These are phyloP conservation scores for Sparus aurata DNA, from an alignment of 2,797 vertebrate genomes.

Conservation along the genomic window DNA sequence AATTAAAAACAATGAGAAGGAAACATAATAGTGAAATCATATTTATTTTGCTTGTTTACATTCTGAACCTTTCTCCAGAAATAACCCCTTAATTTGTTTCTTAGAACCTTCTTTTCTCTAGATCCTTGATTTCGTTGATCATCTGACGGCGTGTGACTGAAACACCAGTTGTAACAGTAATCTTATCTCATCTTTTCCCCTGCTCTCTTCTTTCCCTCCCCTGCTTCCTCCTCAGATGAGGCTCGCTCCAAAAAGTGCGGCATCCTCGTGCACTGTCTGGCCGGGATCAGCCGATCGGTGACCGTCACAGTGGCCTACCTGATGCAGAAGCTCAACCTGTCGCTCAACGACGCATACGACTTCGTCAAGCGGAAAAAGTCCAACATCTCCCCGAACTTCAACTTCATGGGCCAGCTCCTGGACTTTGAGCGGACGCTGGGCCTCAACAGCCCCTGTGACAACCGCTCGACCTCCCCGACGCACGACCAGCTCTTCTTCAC, in stretches of 20 bases:
- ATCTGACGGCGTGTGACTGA: neutral
- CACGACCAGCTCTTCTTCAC: slow-evolving; percentile 96
- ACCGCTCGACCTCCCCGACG: slow-evolving; percentile 84
- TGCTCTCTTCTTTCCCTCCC: neutral
- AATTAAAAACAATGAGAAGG: neutral
- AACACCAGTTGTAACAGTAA: neutral
- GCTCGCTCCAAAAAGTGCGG: slow-evolving; percentile 97
- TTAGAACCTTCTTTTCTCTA: neutral
- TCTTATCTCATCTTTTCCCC: neutral
- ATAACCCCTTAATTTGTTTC: neutral
- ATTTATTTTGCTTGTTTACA: too few species aligned
- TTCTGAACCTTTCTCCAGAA: neutral
- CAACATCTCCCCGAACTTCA: slow-evolving; percentile 99
- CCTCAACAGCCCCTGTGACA: slow-evolving; percentile 96
- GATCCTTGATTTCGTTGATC: neutral
- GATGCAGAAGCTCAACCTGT: slow-evolving; percentile 99
- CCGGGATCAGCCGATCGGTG: slow-evolving; percentile 97
- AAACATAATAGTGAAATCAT: too few species aligned
- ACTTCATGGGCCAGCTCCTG: slow-evolving; percentile 99
- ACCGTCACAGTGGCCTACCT: slow-evolving; percentile 98
- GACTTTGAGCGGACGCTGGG: slow-evolving; percentile 99
- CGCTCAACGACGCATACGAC: slow-evolving; percentile 97
- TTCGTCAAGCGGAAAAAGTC: slow-evolving; percentile 99
- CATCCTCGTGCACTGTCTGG: slow-evolving; percentile 97
- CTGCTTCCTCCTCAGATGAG: slow-evolving; percentile 86